phyloP scores from a whole-genome alignment of 2,113 vertebrate species.

The Martes martes region DNA sequence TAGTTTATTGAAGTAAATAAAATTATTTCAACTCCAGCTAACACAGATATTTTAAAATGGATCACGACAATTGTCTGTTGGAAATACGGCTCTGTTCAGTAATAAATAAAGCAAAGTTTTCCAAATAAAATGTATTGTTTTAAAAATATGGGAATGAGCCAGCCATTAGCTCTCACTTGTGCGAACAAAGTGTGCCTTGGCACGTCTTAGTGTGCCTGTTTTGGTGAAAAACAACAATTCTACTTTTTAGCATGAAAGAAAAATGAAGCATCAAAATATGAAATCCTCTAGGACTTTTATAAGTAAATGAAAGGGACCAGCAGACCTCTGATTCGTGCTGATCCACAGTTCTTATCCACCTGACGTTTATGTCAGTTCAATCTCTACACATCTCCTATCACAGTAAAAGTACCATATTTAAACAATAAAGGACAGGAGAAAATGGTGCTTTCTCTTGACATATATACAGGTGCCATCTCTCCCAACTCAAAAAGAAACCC shows the following conservation, averaged over 20 bases:
- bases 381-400: background rate
- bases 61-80: background rate
- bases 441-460: background rate
- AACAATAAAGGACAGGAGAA: background rate
- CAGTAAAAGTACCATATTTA: background rate
- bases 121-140: background rate
- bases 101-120: background rate
- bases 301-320: background rate
- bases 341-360: background rate
- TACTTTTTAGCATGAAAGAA: background rate
- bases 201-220: background rate
- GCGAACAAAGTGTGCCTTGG: background rate
- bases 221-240: background rate
- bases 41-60: background rate
- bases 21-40: slow-evolving; percentile 19
- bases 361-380: background rate
- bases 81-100: background rate
- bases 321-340: background rate
- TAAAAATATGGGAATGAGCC: background rate
- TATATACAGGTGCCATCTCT: background rate
- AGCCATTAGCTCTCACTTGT: background rate
- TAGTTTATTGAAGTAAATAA: slow-evolving; percentile 25
- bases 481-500: background rate
- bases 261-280: background rate
- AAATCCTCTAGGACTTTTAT: background rate